Evolutionary conservation across 2,888 invertebrate species (phyloP), one percentile per base, ranked within the genome.

Genomic region (Sacculina carcini): DNA sequence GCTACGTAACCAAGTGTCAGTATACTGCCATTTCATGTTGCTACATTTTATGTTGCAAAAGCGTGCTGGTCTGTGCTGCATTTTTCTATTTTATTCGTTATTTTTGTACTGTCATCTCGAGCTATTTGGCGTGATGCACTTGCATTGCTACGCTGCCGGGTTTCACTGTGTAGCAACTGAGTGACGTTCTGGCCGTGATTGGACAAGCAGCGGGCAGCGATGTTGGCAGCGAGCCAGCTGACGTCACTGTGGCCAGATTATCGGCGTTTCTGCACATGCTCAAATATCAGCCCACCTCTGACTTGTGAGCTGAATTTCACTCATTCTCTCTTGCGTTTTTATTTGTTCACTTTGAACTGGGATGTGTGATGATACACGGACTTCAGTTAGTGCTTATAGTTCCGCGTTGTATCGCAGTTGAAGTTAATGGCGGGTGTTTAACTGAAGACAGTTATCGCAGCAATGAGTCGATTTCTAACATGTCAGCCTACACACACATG

Each of bases 131-230:
- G n/a, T n/a, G n/a, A n/a, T n/a, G n/a, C n/a, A n/a, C n/a, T n/a
- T n/a, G n/a, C n/a, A n/a, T n/a, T n/a, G n/a, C n/a, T n/a, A n/a
- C n/a, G n/a, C n/a, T n/a, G n/a, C n/a, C n/a, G n/a, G n/a, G 23
- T 31, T 19, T 5, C 10, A 5, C 12, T 26, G 31, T 57, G 5
- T 52, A 71, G 64, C 69, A 82, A 55, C 66, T 84, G 23, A 75
- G 75, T 58, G 80, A 84, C 68, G 72, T 82, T n/a, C 68, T 85
- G 42, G 72, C 73, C n/a, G 69, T 72, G 59, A 73, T 79, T 59
- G n/a, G n/a, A n/a, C n/a, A n/a, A n/a, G n/a, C n/a, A n/a, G n/a
- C n/a, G n/a, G n/a, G n/a, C n/a, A 71, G 79, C 51, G 80, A 84
- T 60, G 71, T 82, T 24, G 72, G 75, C 52, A 75, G 77, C 57